These are phyloP conservation scores for Agrypnus murinus DNA, from an alignment of 2,888 invertebrate species.

Conservation along the genomic window DNA sequence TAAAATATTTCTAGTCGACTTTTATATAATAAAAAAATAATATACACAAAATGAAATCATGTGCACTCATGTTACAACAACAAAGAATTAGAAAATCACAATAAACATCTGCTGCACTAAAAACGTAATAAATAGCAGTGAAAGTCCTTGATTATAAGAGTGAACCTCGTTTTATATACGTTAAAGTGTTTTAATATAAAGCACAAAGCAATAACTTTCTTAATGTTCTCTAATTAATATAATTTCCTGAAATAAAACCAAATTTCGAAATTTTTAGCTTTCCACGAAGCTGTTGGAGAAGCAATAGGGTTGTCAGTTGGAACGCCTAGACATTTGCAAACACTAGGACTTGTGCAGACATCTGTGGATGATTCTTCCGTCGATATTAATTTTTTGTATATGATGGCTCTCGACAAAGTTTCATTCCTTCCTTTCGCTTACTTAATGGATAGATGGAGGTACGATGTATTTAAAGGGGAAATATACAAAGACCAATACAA, in stretches of 20 bases:
- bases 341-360: slow-evolving; percentile 86
- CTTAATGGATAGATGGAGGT: slow-evolving; percentile 90
- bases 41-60: background rate
- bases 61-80: background rate
- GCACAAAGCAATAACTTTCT: slow-evolving; percentile 34
- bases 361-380: slow-evolving; percentile 87
- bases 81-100: slow-evolving; percentile 43
- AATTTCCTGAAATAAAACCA: slow-evolving; percentile 26
- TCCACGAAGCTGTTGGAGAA: slow-evolving; percentile 95
- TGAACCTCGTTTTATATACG: slow-evolving; percentile 29
- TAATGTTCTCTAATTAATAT: slow-evolving; percentile 34
- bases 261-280: slow-evolving; percentile 75
- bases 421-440: slow-evolving; percentile 89
- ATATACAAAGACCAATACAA: slow-evolving; percentile 86
- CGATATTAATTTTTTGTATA: slow-evolving; percentile 89
- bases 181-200: slow-evolving; percentile 21
- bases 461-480: slow-evolving; percentile 87
- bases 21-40: too few relatives aligned
- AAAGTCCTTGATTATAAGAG: slow-evolving; percentile 34
- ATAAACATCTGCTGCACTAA: slow-evolving; percentile 44
- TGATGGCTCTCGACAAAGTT: slow-evolving; percentile 89
- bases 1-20: too few relatives aligned
- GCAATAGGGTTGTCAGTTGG: slow-evolving; percentile 89
- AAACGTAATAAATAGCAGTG: slow-evolving; percentile 41
- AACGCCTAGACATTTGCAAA: slow-evolving; percentile 89